Evolutionary conservation across 2,888 invertebrate genomes (phyloP).

Genomic region (Hylaea fasciaria): DNA sequence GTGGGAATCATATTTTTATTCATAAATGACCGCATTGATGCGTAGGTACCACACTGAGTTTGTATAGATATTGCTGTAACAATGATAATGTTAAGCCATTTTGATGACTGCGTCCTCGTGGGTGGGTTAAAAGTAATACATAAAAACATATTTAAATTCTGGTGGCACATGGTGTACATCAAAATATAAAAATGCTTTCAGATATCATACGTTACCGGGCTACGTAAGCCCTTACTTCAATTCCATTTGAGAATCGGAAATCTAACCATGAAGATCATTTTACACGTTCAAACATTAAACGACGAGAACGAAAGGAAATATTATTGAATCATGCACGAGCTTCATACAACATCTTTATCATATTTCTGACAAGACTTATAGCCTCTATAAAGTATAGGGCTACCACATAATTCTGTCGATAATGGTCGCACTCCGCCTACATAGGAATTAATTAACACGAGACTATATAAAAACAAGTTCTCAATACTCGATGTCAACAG

Average conservation of each 20-base stretch:
- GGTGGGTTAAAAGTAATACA: too few species aligned
- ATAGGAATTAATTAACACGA: conserved; percentile 81
- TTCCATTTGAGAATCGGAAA: too few species aligned
- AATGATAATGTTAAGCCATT: conserved; percentile 3
- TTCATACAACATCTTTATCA: conserved; percentile 67
- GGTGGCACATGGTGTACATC: too few species aligned
- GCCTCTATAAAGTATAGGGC: conserved; percentile 75
- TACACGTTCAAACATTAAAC: conserved; percentile 12
- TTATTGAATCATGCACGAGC: conserved; percentile 57
- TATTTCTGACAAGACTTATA: conserved; percentile 69
- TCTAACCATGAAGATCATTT: too few species aligned
- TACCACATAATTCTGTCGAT: conserved; percentile 80
- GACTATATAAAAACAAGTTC: conserved; percentile 74
- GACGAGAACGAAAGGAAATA: conserved; percentile 58
- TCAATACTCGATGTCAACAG: conserved; percentile 71
- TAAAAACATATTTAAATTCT: too few species aligned
- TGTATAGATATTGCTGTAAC: conserved; percentile 5
- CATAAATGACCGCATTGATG: conserved; percentile 6
- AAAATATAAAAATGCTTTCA: too few species aligned
- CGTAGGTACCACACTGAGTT: conserved; percentile 5
- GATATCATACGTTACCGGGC: too few species aligned
- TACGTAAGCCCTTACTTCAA: too few species aligned
- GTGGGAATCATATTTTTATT: conserved; percentile 1
- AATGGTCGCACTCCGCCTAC: conserved; percentile 77
- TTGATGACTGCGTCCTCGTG: conserved; percentile 6